phyloP scores from a whole-genome alignment of 2,113 vertebrate species.

The Sinocyclocheilus anshuiensis region DNA sequence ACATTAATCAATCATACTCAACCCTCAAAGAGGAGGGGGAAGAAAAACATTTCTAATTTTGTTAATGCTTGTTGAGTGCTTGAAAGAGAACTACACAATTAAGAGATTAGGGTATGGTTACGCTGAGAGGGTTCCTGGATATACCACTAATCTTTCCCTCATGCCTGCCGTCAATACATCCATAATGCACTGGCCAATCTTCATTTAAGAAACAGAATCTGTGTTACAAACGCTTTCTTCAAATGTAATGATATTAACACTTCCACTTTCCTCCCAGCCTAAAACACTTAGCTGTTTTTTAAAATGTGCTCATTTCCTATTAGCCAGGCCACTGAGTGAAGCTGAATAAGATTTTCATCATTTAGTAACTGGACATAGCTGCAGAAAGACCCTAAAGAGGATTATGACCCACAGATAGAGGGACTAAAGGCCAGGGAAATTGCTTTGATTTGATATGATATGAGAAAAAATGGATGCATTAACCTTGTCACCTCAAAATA shows the following conservation, averaged over 20 bases:
- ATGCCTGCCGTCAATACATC: conserved; percentile 17
- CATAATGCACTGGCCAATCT: conserved; percentile 30
- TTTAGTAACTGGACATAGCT: conserved; percentile 45
- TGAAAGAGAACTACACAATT: conserved; percentile 45
- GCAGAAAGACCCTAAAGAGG: conserved; percentile 44
- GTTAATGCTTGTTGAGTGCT: conserved; percentile 44
- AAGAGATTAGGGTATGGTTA: conserved; percentile 34
- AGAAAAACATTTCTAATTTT: conserved; percentile 30
- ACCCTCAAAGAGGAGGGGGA: neutral
- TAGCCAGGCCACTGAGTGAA: conserved; percentile 50
- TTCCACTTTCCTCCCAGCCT: conserved; percentile 43
- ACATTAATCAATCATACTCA: conserved; percentile 6
- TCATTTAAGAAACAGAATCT: conserved; percentile 50
- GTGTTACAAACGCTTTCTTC: conserved; percentile 35
- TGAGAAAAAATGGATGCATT: conserved; percentile 51
- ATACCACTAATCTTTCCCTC: conserved; percentile 11
- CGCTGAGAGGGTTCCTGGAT: conserved; percentile 24
- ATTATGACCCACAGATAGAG: conserved; percentile 43
- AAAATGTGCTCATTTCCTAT: conserved; percentile 46
- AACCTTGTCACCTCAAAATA: conserved; percentile 52
- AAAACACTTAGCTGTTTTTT: conserved; percentile 44
- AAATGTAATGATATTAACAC: conserved; percentile 55
- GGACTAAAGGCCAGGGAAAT: conserved; percentile 41
- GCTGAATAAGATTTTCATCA: conserved; percentile 55
- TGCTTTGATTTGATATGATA: conserved; percentile 43